These are phyloP conservation scores for Drosophila teissieri DNA, from an alignment of 1,140 invertebrate species.

Conservation along the genomic window DNA sequence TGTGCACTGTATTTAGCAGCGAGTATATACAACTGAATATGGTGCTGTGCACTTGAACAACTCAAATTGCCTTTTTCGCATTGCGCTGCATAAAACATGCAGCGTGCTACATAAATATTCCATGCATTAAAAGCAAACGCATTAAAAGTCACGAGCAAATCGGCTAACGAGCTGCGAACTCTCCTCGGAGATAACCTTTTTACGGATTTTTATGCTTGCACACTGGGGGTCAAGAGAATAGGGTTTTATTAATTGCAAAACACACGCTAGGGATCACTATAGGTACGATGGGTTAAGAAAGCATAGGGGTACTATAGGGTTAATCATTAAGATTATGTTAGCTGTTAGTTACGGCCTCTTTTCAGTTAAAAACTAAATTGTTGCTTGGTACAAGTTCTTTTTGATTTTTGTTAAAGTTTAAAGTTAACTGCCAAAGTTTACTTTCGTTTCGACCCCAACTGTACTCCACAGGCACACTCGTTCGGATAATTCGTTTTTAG, in stretches of 20 bases:
- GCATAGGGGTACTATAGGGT: no score
- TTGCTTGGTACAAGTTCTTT: neutral
- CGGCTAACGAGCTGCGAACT: conserved; percentile 42
- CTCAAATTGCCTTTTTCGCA: conserved; percentile 60
- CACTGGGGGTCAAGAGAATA: conserved; percentile 9
- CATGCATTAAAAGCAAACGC: conserved; percentile 65
- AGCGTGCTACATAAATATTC: conserved; percentile 68
- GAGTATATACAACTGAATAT: conserved; percentile 34
- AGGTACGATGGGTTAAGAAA: no score
- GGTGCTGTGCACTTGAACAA: conserved; percentile 72
- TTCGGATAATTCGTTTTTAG: conserved; percentile 27
- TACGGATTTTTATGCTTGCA: conserved; percentile 46
- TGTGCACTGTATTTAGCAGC: conserved; percentile 17
- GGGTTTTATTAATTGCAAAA: neutral
- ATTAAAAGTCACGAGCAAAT: conserved; percentile 64
- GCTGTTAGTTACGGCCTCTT: no score
- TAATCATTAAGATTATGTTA: no score
- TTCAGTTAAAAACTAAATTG: no score
- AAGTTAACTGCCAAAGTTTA: neutral
- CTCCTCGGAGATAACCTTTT: conserved; percentile 71
- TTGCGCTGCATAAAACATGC: conserved; percentile 69
- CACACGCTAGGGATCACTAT: neutral
- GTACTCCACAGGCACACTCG: neutral
- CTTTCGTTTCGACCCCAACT: neutral
- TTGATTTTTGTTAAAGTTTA: neutral